Base-by-base conservation (phyloP, 2,113 vertebrate genomes). In the Microcebus ravelobensis region DNA sequence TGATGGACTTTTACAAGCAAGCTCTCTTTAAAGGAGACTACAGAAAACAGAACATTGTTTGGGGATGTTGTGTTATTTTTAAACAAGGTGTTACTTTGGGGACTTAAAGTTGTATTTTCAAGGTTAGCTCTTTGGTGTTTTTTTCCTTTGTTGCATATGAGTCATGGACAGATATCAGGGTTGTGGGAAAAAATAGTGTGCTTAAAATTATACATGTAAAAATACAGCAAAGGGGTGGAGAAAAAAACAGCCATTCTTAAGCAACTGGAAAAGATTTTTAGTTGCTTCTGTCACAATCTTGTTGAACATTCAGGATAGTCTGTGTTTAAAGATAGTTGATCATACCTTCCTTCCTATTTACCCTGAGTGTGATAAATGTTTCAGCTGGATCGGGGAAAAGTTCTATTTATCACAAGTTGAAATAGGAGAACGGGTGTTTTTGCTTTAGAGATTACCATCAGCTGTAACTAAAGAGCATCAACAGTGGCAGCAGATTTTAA, bases 401-500 rank as follows among this genome's bases (percentile, higher is more conserved):
- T 63, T 87, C 61, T 84, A 74, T 98, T 95, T 95, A 77, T 97
- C 87, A 97, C 91, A 70, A 80, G 63, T 68, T 81, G 79, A 97
- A 96, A 90, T 29, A 90, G 81, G 68, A 83, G 87, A 90, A 92
- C 27, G 90, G 95, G 45, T 74, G 70, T 68, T 94, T 96, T 95
- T 96, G 59, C 80, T 95, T 95, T 88, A 76, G 90, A 97, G 93
- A 96, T 94, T 89, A 81, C 74, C 67, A 87, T 96, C 76, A 67
- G 18, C 59, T 96, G 15, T 90, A 97, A 94, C 94, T 90, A 67
- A 88, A 90, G 82, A 94, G 71, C 50, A 76, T 85, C 85, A 67
- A 57, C n/a, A 63, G 73, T 84, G 48, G 50, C 63, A 45, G 34
- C 67, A 87, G 86, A 83, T 95, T 96, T 93, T 94, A 92, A 94